Conservation (phyloP, 1,140 invertebrate species). For the Grapholita molesta region DNA sequence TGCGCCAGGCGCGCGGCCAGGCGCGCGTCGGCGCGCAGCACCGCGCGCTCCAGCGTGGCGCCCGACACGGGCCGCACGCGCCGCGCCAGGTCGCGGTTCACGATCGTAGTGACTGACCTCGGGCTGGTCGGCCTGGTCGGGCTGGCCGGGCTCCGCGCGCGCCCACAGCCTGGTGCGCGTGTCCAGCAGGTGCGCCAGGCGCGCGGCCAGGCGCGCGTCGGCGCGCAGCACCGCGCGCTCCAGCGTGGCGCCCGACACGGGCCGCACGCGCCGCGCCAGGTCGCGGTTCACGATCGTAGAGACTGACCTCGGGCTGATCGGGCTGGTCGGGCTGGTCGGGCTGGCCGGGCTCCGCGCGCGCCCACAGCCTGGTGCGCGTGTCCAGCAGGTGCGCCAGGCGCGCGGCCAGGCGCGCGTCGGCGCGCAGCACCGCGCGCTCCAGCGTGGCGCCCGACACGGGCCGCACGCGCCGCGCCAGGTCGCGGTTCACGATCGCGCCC, state of each 20-base stretch:
- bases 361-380: slow-evolving; percentile 90
- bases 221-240: slow-evolving; percentile 94
- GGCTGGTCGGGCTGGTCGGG: slow-evolving; percentile 13
- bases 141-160: slow-evolving; percentile 60
- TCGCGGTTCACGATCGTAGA: too few relatives aligned
- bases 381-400: slow-evolving; percentile 98
- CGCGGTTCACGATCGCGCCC: slow-evolving; percentile 96
- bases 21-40: slow-evolving; percentile 95
- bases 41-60: slow-evolving; percentile 93
- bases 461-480: slow-evolving; percentile 94
- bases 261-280: slow-evolving; percentile 93
- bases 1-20: slow-evolving; percentile 97
- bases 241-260: slow-evolving; percentile 94
- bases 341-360: slow-evolving; percentile 66
- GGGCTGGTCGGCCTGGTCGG: not conserved
- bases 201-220: slow-evolving; percentile 96
- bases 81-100: slow-evolving; percentile 94
- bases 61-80: slow-evolving; percentile 96
- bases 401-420: slow-evolving; percentile 96
- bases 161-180: slow-evolving; percentile 90
- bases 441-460: slow-evolving; percentile 95
- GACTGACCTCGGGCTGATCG: too few relatives aligned
- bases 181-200: slow-evolving; percentile 97
- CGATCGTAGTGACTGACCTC: slow-evolving; percentile 90
- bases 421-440: slow-evolving; percentile 93